Evolutionary conservation across 1,140 invertebrate species (phyloP), one percentile per base, ranked within the genome.

Genomic region (Diabrotica undecimpunctata): DNA sequence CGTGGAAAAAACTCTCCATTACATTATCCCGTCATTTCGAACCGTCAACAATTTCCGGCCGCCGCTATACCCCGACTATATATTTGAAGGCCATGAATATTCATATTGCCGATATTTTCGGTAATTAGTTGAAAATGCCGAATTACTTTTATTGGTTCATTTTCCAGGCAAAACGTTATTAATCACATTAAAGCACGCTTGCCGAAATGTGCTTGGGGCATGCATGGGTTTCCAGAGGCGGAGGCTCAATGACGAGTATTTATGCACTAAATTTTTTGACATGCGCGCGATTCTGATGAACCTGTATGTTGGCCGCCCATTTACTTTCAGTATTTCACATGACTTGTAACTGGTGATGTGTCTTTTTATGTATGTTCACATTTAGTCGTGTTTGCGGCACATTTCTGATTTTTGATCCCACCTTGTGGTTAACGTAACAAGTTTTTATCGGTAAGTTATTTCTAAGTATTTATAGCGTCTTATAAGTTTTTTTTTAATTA

Each of bases 121-220:
- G 25, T 54, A 54, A 54, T 54, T 54, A 54, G 53, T 13, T 54
- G 53, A 54, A 54, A 12, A 11, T 54, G 53, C 12, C 53, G 53
- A 54, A 54, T 54, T 54, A 54, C 53, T 54, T 54, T 54, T 54
- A 54, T 54, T 54, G 53, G 53, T 54, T 54, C 53, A 54, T 54
- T 54, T 54, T 8, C n/a, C 53, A 35, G 53, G 12, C 53, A 35
- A 54, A 54, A 54, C 53, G 25, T 13, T 54, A 13, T 54, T 54
- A 54, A 54, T 54, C 25, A 54, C 53, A 35, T 54, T 8, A 54
- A 54, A 54, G 53, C 53, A 13, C 53, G 53, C 53, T 54, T 10
- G 9, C 25, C n/a, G 8, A 35, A 54, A 46, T 46, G 41, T 46
- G 41, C 41, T n/a, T 46, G n/a, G 41, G n/a, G 41, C 41, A 10